These are phyloP conservation scores for Pomatostomus ruficeps DNA, from an alignment of 2,113 vertebrate genomes.

Conservation along the genomic window DNA sequence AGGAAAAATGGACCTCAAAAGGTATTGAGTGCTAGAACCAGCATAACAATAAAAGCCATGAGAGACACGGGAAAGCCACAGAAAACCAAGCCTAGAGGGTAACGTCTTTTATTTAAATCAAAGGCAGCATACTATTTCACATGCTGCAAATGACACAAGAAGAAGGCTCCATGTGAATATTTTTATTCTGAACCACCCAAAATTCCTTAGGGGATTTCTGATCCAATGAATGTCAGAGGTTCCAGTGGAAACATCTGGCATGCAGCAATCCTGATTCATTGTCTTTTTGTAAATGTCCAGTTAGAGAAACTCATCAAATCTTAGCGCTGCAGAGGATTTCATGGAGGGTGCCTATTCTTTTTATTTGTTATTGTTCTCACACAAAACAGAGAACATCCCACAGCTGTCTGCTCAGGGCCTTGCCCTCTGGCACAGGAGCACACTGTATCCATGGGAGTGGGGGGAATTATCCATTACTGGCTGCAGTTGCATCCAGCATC, in stretches of 20 bases:
- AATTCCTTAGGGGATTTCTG: neutral
- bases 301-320: neutral
- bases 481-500: neutral
- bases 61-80: neutral
- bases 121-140: neutral
- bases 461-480: neutral
- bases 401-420: neutral
- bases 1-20: neutral
- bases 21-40: neutral
- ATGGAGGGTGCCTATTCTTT: neutral
- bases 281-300: neutral
- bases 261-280: neutral
- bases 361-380: neutral
- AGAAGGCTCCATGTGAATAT: neutral
- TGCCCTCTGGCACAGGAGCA: neutral
- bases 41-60: neutral
- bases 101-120: neutral
- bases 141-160: slow-evolving; percentile 16
- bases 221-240: neutral
- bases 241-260: slow-evolving; percentile 30
- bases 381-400: neutral
- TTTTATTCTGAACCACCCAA: neutral
- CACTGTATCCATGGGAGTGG: fast-evolving
- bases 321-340: neutral
- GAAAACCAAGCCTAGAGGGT: neutral